Base-by-base conservation (phyloP, 2,888 invertebrate genomes). In the Merodon equestris region DNA sequence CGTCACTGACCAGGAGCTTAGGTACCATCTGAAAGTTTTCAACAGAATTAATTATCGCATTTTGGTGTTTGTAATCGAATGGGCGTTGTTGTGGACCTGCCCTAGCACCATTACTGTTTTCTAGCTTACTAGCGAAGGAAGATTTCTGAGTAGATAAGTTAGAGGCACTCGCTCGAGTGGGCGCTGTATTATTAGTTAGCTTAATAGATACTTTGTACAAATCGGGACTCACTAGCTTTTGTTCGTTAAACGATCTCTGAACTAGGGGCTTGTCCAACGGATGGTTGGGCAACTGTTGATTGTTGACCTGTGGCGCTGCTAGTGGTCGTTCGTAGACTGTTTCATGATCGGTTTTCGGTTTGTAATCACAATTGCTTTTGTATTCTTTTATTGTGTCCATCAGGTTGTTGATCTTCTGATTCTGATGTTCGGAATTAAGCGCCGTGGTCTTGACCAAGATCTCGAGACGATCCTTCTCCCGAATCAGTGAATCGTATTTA, bases 21-120 rank as follows among this genome's bases (percentile, higher is more conserved):
- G 86, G 88, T 44, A 86, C 86, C 70, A 89, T 89, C 89, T 89
- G 89, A 88, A 89, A 89, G 85, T 88, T 89, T 88, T 89, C 89
- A 87, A 89, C 89, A 85, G 89, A 89, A 84, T 89, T 87, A 86
- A 89, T 81, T 82, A 88, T 88, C 82, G 56, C 67, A 81, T 76
- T 72, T 81, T 76, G 76, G 61, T 58, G 50, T 60, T 60, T 76
- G 42, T 71, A 50, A 34, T 72, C 60, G 61, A 63, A 38, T 51
- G 67, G 75, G n/a, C 58, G 70, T 57, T 60, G 27, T 48, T 66
- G 56, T 51, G 14, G 53, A 40, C 50, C 18, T 38, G 53, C 66
- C 61, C 73, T n/a, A 71, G 57, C 51, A 57, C 68, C 68, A 47
- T 61, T 68, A 51, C 34, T 56, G 50, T 63, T 57, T 18, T 38